Percentiles rank a stretch among this genome's conserved stretches.
Conservation (phyloP, 2,113 vertebrate genomes). For the Abramis brama region DNA sequence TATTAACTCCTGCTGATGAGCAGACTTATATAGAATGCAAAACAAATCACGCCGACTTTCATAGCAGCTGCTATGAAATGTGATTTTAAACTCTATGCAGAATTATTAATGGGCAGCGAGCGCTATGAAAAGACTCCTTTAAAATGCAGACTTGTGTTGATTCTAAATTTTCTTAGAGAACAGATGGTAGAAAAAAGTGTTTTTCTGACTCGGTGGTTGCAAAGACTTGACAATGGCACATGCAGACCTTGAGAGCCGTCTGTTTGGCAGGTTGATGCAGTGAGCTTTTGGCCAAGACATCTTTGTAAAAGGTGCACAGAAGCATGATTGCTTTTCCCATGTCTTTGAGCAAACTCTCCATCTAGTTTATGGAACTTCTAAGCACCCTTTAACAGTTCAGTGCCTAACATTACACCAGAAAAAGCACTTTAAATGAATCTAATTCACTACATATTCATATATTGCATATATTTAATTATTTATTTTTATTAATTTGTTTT, state of each 20-base stretch:
- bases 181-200: slow-evolving; percentile 21
- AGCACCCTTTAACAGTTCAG: not conserved
- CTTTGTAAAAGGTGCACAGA: slow-evolving; percentile 24
- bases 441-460: slow-evolving; percentile 2
- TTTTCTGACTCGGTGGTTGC: slow-evolving; percentile 34
- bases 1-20: slow-evolving; percentile 67
- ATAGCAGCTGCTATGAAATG: not conserved
- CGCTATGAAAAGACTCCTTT: slow-evolving; percentile 4
- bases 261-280: slow-evolving; percentile 13
- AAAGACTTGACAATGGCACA: slow-evolving; percentile 13
- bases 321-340: not conserved
- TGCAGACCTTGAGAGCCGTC: slow-evolving; percentile 12
- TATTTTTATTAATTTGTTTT: not conserved
- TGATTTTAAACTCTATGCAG: slow-evolving; percentile 15
- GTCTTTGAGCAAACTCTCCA: not conserved
- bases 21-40: slow-evolving; percentile 57
- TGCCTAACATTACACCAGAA: not conserved
- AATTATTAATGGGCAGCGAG: not conserved
- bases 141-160: slow-evolving; percentile 1
- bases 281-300: slow-evolving; percentile 15
- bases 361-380: not conserved
- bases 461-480: not conserved
- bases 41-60: slow-evolving; percentile 57
- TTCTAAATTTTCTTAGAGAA: slow-evolving; percentile 7
- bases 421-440: not conserved